Base-by-base conservation (phyloP, 2,797 vertebrate genomes). In the Poecilia gillii region DNA sequence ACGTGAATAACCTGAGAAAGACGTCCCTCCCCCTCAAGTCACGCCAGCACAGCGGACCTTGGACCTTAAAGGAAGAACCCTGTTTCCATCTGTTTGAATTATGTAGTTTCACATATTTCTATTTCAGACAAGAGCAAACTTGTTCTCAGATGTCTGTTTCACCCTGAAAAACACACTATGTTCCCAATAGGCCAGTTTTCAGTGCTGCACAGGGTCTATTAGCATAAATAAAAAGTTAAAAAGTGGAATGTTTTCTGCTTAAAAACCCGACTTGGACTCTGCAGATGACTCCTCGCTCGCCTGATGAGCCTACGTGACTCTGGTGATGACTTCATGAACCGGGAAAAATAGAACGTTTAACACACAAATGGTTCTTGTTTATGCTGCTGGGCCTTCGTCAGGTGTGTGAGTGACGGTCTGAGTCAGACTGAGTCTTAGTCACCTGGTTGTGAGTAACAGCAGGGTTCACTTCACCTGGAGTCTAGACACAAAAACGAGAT, bases 371-470 rank as follows among this genome's bases (percentile, higher is more conserved):
- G 14, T 23, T 66, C 4, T 25, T 76, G 75, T 79, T 59, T n/a
- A 41, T 18, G n/a, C 62, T 16, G 57, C 46, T 1, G 7, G 57
- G 12, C 6, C 20, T 68, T 62, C 41, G 0, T 62, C 87, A 88
- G 79, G 84, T 85, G 75, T 82, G 80, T 77, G 59, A 36, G n/a
- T 43, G 64, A 59, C 28, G 33, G 77, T 73, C 46, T 79, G 72
- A 76, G 41, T 88, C 80, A 90, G 74, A 75, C 45, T 64, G 36
- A 41, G 64, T 92, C 84, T 51, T 51, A 90, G 75, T 93, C 88
- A 91, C 77, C 85, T 85, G 66, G 9, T 6, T 41, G 79, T 90
- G 93, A 92, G 78, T 92, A 85, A 94, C 20, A 71, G 59, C 39
- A 68, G 53, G 28, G 41, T 55, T 92, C 84, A 87, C 36, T 13